Evolutionary conservation across 2,888 invertebrate species (phyloP), one percentile per base, ranked within the genome.

Genomic region (Sialis fuliginosa): DNA sequence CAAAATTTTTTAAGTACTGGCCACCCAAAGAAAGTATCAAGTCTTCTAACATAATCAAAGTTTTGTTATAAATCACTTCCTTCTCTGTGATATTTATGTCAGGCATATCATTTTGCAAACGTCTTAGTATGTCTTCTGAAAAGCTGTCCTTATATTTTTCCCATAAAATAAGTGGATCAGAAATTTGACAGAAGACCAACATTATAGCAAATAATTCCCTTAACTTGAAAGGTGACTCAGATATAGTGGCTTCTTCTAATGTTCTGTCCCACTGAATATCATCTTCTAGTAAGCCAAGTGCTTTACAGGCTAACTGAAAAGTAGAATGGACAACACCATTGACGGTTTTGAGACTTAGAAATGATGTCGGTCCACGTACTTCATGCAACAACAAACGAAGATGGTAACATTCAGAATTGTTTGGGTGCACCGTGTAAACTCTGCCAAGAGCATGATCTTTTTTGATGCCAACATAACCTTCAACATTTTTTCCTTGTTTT

Each of bases 201-300:
- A 55, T 54, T 33, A 52, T 49, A 37, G 51, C 50, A 48, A 54
- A 55, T 35, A 57, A 39, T 12, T 53, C 51, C 35, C 52, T 44
- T 13, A 53, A 50, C 45, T 39, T 51, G 35, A 42, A 35, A 30
- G 54, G 53, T 39, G 52, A 48, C 31, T 53, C 34, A 35, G 48
- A 54, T 33, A 53, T 33, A 6, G 51, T 47, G 10, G 54, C 55
- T 34, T 62, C 59, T 46, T 53, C 48, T 13, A 62, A 35, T 12
- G 54, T 45, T 12, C 33, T 6, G 49, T 52, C 48, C 61, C 56
- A 62, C 46, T 62, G 56, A 31, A 44, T 32, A 49, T 62, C 61
- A 50, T 62, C 57, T 52, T 63, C 57, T 5, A 62, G 53, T 31
- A 63, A 50, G 22, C 56, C 54, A 5, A 56, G 46, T 37, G 49